These are phyloP conservation scores for Euborellia annulipes DNA, from an alignment of 1,140 invertebrate genomes.

Conservation along the genomic window DNA sequence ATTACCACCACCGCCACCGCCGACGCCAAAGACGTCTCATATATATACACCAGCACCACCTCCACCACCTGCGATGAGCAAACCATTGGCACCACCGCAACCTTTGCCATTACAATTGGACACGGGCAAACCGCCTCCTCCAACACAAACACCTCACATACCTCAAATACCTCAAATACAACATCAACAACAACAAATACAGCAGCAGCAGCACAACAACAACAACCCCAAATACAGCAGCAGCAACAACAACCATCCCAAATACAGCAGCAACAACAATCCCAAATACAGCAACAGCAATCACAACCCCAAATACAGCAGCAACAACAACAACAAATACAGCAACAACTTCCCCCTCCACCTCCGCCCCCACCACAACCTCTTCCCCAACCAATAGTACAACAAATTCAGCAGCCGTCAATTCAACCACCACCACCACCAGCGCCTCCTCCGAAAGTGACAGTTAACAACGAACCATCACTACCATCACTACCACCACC, in stretches of 20 bases:
- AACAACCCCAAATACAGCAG: not conserved
- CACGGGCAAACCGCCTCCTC: conserved; percentile 14
- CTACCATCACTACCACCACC: not conserved
- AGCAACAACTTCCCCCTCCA: conserved; percentile 20
- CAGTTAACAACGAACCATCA: not conserved
- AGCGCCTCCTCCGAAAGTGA: conserved; percentile 1
- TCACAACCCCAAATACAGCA: conserved; percentile 15
- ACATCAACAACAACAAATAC: conserved; percentile 10
- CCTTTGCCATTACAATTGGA: not conserved
- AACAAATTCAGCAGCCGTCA: not conserved
- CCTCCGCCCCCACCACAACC: conserved; percentile 14
- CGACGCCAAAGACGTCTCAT: not conserved
- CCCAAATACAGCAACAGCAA: conserved; percentile 1
- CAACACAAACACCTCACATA: conserved; percentile 22
- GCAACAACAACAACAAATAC: conserved; percentile 21
- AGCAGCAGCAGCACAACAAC: conserved; percentile 10
- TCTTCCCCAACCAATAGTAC: conserved; percentile 13
- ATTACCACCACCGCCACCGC: not conserved
- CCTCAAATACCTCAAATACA: conserved; percentile 14
- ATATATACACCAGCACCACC: not conserved
- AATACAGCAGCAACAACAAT: conserved; percentile 4
- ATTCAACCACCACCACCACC: conserved; percentile 3
- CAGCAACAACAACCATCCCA: conserved; percentile 11
- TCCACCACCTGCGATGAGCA: not conserved
- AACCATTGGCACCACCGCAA: not conserved